Evolutionary conservation across 2,113 vertebrate genomes (phyloP).

Genomic region (Ptyas mucosa): DNA sequence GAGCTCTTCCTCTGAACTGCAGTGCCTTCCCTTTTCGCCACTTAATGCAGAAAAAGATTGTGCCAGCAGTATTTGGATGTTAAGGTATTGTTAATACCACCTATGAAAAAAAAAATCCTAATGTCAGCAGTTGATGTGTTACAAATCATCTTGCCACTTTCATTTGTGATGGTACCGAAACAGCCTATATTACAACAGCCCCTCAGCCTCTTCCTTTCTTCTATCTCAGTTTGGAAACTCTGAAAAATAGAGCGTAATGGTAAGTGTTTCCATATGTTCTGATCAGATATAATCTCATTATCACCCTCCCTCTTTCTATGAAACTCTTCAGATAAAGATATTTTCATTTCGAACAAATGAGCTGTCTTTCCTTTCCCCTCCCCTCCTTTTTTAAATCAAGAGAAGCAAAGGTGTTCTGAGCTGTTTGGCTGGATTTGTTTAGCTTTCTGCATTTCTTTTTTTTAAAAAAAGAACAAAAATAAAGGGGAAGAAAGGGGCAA

Average conservation of each 20-base stretch:
- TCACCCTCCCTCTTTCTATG: constrained; percentile 24
- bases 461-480: constrained; percentile 15
- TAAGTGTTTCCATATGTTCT: constrained; percentile 49
- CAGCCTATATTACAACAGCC: background rate
- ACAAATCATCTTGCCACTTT: background rate
- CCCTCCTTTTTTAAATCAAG: constrained; percentile 6
- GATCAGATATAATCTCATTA: constrained; percentile 53
- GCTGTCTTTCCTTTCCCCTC: background rate
- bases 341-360: constrained; percentile 42
- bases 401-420: constrained; percentile 16
- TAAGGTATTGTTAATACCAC: background rate
- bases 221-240: constrained; percentile 11
- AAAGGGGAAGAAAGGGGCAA: background rate
- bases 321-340: constrained; percentile 53
- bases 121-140: background rate
- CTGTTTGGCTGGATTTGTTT: constrained; percentile 13
- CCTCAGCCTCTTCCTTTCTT: background rate
- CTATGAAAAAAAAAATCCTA: background rate
- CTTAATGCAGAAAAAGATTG: background rate
- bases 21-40: background rate
- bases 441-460: background rate
- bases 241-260: constrained; percentile 32
- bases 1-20: background rate
- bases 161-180: background rate
- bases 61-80: background rate